These are phyloP conservation scores for Spodoptera frugiperda DNA, from an alignment of 1,140 invertebrate genomes.

Conservation along the genomic window DNA sequence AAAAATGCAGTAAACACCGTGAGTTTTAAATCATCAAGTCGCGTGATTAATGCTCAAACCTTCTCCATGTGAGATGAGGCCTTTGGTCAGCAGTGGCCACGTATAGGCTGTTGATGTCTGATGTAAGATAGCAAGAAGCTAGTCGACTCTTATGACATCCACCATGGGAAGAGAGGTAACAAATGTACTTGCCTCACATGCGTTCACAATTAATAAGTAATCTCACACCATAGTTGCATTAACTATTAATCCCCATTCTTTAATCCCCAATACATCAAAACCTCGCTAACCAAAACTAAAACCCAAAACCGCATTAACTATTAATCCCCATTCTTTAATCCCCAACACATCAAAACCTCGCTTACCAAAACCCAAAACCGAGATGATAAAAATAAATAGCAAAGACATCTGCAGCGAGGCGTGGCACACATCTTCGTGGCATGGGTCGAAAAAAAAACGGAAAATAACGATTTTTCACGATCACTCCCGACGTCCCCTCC, in stretches of 20 bases:
- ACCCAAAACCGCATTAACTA: neutral
- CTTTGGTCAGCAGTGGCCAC: too few species aligned
- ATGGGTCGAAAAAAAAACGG: conserved; percentile 57
- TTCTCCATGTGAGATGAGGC: too few species aligned
- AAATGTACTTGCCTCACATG: too few species aligned
- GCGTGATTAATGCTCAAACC: too few species aligned
- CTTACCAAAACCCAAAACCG: neutral
- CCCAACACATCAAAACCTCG: neutral
- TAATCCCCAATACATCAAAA: neutral
- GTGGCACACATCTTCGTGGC: conserved; percentile 40
- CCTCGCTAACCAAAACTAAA: neutral
- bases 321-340: neutral
- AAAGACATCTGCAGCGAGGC: conserved; percentile 23
- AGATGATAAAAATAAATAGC: conserved; percentile 46
- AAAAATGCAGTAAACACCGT: too few species aligned
- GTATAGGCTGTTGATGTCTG: too few species aligned
- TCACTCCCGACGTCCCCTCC: conserved; percentile 45
- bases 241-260: neutral
- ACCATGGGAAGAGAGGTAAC: too few species aligned
- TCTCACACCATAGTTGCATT: too few species aligned
- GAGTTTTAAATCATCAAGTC: too few species aligned
- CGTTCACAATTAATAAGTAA: too few species aligned
- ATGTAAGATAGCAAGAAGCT: too few species aligned
- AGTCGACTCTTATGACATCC: too few species aligned
- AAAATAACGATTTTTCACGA: conserved; percentile 62